These are phyloP conservation scores for Lepidocyrtoides sp. DNA, from an alignment of 2,888 invertebrate genomes.

Conservation along the genomic window DNA sequence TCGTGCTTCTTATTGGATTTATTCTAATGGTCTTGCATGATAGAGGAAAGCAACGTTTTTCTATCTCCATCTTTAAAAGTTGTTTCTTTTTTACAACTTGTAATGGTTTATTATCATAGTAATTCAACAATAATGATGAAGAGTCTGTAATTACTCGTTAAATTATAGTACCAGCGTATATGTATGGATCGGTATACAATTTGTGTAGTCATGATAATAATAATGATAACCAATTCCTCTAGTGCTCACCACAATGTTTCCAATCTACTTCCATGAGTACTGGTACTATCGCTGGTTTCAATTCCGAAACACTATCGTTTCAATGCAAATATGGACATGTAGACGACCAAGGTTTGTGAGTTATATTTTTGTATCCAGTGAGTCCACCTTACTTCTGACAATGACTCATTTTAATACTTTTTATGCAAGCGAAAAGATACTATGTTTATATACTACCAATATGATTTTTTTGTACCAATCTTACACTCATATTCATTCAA, in stretches of 20 bases:
- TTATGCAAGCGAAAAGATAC: background rate
- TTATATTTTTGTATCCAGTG: too few species aligned
- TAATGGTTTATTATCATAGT: background rate
- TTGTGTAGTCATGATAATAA: background rate
- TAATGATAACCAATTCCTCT: background rate
- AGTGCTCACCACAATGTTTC: background rate
- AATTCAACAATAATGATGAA: conserved; percentile 8
- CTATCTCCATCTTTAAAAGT: too few species aligned
- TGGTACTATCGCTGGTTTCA: background rate
- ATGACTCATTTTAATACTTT: conserved; percentile 15
- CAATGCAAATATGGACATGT: background rate
- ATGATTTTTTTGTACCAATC: background rate
- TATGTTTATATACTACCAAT: background rate
- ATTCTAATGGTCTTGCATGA: too few species aligned
- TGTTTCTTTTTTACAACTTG: too few species aligned
- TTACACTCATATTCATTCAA: background rate
- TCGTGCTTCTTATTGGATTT: too few species aligned
- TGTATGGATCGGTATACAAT: too few species aligned
- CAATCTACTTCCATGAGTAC: background rate
- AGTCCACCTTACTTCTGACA: conserved; percentile 35
- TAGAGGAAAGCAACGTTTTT: too few species aligned
- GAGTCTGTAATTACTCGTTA: conserved; percentile 8
- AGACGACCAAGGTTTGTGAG: too few species aligned
- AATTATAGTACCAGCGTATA: background rate
- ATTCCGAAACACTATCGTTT: background rate